Conservation (phyloP, 2,888 invertebrate species). For the Apotomis capreana region DNA sequence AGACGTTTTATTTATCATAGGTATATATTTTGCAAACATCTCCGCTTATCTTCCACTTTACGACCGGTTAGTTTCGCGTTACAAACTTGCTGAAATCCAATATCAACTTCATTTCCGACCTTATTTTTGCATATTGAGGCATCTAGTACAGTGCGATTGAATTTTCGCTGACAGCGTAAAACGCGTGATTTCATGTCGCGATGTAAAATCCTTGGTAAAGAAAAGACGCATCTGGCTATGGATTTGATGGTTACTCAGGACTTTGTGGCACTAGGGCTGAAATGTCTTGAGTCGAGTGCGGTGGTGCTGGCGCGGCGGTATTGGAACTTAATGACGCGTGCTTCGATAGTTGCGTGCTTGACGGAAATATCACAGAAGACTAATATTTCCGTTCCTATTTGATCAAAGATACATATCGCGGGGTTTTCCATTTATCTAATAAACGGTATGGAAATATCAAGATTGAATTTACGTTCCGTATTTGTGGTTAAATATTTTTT, state of each 20-base stretch:
- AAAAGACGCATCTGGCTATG: background rate
- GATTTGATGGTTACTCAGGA: background rate
- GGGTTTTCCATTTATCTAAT: too few relatives aligned
- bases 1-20: too few relatives aligned
- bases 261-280: background rate
- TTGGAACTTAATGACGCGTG: slow-evolving; percentile 57
- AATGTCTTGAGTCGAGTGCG: slow-evolving; percentile 46
- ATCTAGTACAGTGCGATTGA: slow-evolving; percentile 61
- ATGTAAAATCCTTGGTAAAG: background rate
- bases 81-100: slow-evolving; percentile 15
- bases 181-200: slow-evolving; percentile 56
- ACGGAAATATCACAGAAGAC: slow-evolving; percentile 46
- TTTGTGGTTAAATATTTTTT: too few relatives aligned
- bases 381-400: background rate
- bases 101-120: slow-evolving; percentile 38
- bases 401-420: background rate
- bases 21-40: background rate
- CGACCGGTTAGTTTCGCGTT: background rate
- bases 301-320: slow-evolving; percentile 54
- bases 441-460: too few relatives aligned
- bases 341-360: slow-evolving; percentile 51
- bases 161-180: slow-evolving; percentile 65
- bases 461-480: too few relatives aligned
- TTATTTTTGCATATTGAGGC: slow-evolving; percentile 60
- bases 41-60: background rate